Evolutionary conservation across 2,113 vertebrate species (phyloP), one percentile per base, ranked within the genome.

Genomic region (Aix galericulata): DNA sequence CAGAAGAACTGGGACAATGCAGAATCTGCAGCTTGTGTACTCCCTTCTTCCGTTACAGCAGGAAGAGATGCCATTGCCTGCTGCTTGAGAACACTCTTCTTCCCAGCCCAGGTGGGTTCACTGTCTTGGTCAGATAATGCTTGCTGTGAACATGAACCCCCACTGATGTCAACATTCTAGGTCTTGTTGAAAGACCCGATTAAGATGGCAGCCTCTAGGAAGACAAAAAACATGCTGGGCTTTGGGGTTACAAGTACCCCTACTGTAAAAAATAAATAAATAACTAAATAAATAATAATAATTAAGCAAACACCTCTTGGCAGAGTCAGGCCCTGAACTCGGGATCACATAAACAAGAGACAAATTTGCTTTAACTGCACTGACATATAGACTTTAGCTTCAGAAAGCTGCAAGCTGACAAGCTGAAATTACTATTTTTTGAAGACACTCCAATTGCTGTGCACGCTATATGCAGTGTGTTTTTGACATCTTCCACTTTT

Each of bases 401-500:
- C 36, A 34, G 72, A 84, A 38, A 44, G 63, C 53, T 77, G 34
- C 34, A 14, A 6, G 66, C 56, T 81, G 76, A 4, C 50, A 31
- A 91, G 58, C 74, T 76, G 82, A 66, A 81, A 50, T 55, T 20
- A 3, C 8, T 48, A 1, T 46, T 88, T 81, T 81, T 55, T 40
- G 25, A 25, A 40, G 75, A n/a, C 2, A 5, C 27, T 91, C 58
- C 31, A 87, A 89, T 53, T 59, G 82, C 60, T 92, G 86, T 66
- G 50, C 59, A 59, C 20, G 22, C 26, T 32, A 34, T 42, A 18
- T 38, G 18, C 34, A 60, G 44, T 27, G 34, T 72, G 55, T 85
- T 94, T 91, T 91, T 91, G 81, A 78, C 46, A 56, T 69, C 58
- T 82, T 8, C 53, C 4, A 22, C 82, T 94, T 89, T 60, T 62